Conservation (phyloP, 2,113 vertebrate species). For the Alethe castanea region DNA sequence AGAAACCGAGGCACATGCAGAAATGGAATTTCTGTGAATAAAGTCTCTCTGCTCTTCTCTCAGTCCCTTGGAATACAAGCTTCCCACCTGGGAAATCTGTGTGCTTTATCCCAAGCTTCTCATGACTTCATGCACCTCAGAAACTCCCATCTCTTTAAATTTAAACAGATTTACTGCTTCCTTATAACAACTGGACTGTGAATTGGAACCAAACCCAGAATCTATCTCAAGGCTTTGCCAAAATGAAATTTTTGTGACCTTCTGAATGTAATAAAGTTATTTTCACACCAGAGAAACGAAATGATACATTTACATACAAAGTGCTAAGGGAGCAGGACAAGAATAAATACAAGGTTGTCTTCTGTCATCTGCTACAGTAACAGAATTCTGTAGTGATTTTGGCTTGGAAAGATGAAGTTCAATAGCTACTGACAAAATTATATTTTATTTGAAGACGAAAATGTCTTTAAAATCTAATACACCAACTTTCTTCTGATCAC, state of each 20-base stretch:
- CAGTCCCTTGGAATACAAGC: background rate
- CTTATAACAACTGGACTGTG: background rate
- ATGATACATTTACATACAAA: background rate
- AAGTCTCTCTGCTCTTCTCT: background rate
- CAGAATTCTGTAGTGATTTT: background rate
- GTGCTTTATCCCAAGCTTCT: background rate
- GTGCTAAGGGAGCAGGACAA: background rate
- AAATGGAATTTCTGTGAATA: background rate
- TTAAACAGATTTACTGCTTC: background rate
- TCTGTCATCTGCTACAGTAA: background rate
- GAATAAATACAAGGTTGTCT: background rate
- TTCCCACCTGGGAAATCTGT: background rate
- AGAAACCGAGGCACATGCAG: background rate
- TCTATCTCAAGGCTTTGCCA: background rate
- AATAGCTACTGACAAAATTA: background rate
- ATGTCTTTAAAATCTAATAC: background rate
- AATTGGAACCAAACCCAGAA: background rate
- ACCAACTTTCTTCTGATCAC: background rate
- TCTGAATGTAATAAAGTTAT: background rate
- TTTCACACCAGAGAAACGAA: background rate
- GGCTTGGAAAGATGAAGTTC: background rate
- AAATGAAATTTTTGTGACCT: background rate
- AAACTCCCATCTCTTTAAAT: background rate
- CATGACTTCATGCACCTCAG: background rate
- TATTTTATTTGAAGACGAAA: background rate